These are phyloP conservation scores for Tragopan temminckii DNA, from an alignment of 2,797 vertebrate species.

Conservation along the genomic window DNA sequence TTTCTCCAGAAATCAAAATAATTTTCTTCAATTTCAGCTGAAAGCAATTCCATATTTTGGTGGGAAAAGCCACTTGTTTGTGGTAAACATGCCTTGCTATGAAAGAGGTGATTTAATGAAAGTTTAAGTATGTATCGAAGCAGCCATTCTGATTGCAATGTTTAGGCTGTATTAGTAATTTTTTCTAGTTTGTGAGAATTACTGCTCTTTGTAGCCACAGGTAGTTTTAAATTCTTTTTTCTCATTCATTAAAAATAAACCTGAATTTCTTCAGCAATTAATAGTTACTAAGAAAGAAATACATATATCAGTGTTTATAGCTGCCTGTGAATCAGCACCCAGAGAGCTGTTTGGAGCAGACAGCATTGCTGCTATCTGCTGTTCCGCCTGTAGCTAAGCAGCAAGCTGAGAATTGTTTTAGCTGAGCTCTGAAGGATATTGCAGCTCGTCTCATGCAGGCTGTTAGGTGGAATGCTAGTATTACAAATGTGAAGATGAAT, in stretches of 20 bases:
- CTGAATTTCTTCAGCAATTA: background rate
- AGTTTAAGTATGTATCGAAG: background rate
- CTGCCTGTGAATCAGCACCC: background rate
- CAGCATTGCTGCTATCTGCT: background rate
- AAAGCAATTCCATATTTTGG: background rate
- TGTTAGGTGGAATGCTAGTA: background rate
- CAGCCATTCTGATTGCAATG: background rate
- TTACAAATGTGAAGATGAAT: background rate
- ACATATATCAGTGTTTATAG: background rate
- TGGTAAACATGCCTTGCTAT: background rate
- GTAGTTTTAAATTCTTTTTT: background rate
- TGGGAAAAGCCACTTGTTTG: background rate
- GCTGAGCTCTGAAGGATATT: background rate
- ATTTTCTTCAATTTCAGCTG: background rate
- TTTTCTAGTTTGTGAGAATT: background rate
- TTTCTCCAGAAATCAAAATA: background rate
- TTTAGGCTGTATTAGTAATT: background rate
- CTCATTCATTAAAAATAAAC: background rate
- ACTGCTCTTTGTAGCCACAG: background rate
- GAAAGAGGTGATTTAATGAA: background rate
- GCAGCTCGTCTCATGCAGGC: background rate
- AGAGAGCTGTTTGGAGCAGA: background rate
- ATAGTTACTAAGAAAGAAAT: background rate
- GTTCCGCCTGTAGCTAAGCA: background rate
- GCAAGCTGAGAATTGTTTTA: background rate